Base-by-base conservation (phyloP, 1,140 invertebrate species). In the Carcinoscorpius rotundicauda region DNA sequence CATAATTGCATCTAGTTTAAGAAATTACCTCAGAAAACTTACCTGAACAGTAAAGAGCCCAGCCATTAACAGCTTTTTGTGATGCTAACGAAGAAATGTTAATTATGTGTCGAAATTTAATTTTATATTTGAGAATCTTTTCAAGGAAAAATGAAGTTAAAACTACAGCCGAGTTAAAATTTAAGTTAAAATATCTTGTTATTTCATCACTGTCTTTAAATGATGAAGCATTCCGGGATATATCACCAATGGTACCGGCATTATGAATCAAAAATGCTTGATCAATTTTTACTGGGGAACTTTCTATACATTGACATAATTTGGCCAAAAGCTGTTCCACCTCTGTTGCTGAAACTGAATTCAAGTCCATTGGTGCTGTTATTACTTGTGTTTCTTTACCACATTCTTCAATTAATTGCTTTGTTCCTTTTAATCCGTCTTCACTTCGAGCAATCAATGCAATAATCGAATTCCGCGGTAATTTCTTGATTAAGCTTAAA, bases 21-120 rank as follows among this genome's bases (percentile, higher is more conserved):
- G 29, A 29, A 29, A 29, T 29, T 29, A 29, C 29, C 29, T 29
- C 2, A 29, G 0, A 10, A 4, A 1, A 57, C 50, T 93, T 94
- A 60, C 87, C 90, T 66, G 85, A 81, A 72, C 91, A 88, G 76
- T 97, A 94, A 73, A 89, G 83, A 5, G 83, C 82, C 79, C 89
- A 79, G 4, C 85, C 86, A 71, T 85, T 82, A 72, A 87, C 85
- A 0, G 92, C 86, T 72, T 87, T 77, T 9, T 92, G 76, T 6
- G 84, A 92, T 71, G 83, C 85, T 50, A 94, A 76, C 3, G 93
- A 97, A 51, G 90, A 91, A 4, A 97, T 87, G 73, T 97, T 96
- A 0, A 97, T 82, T 49, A 96, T 81, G 56, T 83, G 73, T 66
- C 76, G 69, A 29, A 29, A 29, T 29, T 29, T 29, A 29, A 2